phyloP scores from a whole-genome alignment of 2,888 invertebrate genomes.

The Phyllotreta cruciferae region DNA sequence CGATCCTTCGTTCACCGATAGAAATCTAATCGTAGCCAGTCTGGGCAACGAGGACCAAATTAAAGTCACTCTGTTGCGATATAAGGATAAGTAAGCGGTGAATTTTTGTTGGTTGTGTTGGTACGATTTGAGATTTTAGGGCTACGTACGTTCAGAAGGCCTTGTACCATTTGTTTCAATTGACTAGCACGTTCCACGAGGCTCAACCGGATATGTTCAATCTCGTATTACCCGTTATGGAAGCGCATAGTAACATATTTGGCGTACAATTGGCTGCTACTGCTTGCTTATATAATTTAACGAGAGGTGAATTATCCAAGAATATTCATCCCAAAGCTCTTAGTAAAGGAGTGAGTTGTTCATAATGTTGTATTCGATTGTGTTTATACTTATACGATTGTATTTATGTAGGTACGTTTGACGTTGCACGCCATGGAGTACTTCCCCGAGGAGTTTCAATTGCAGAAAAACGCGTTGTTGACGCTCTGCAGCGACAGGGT shows the following conservation, averaged over 20 bases:
- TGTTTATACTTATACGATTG: background rate
- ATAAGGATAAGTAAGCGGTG: constrained; percentile 56
- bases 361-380: background rate
- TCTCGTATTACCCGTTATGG: constrained; percentile 63
- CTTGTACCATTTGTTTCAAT: constrained; percentile 69
- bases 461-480: constrained; percentile 76
- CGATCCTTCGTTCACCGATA: constrained; percentile 50
- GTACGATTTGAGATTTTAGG: constrained; percentile 49
- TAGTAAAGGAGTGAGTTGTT: constrained; percentile 65
- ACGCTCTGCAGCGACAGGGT: constrained; percentile 79
- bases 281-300: constrained; percentile 77
- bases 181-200: constrained; percentile 59
- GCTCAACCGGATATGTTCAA: constrained; percentile 70
- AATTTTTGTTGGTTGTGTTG: background rate
- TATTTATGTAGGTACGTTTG: constrained; percentile 55
- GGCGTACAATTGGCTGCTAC: constrained; percentile 78
- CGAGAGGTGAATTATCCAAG: constrained; percentile 69
- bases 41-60: constrained; percentile 56
- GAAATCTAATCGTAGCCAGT: constrained; percentile 50
- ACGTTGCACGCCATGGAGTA: constrained; percentile 74
- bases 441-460: constrained; percentile 70
- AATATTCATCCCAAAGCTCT: constrained; percentile 70
- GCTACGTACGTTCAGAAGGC: constrained; percentile 71
- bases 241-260: constrained; percentile 63
- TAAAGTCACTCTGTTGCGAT: constrained; percentile 64